Evolutionary conservation across 2,113 vertebrate genomes (phyloP), one percentile per base, ranked within the genome.

Genomic region (Gobius niger): DNA sequence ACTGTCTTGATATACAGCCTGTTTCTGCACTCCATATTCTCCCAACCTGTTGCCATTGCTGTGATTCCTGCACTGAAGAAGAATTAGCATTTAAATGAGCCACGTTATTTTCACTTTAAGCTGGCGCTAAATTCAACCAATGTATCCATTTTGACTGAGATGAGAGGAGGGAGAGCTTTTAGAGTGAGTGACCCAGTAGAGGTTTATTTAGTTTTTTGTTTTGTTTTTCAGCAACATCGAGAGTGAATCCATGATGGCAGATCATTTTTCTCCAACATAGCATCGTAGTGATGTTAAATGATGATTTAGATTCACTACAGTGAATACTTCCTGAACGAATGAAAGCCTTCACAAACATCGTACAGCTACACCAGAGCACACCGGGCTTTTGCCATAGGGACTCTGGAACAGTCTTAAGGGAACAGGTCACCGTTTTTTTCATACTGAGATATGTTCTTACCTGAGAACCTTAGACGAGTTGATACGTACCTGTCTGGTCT

Each of bases 11-110:
- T 80, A 75, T 83, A 78, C 75, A 74, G 65, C 82, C 72, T 60
- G 64, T 63, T 70, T 18, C 52, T 51, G 67, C 72, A 84, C 78
- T 67, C 70, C 72, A 80, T 73, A 84, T 76, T 85, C 74, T 78
- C 56, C 72, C 68, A 83, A 87, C 78, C 83, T 86, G 82, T 84
- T 86, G 85, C 83, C 72, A 70, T 82, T 83, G 80, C 80, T 47
- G 70, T 80, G 85, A 86, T 80, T 86, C 76, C 78, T 71, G 80
- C 61, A 63, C 80, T 71, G 70, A 81, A 83, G 80, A 86, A 74
- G 77, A 89, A 89, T 89, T 89, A 85, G 83, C 87, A 89, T 89
- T 86, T 89, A 87, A 89, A 89, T 87, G 85, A 89, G 78, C 66
- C 84, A 77, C 70, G 82, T 85, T 89, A 86, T 87, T 89, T 85